phyloP scores from a whole-genome alignment of 2,888 invertebrate species.

The Drosophila limbata region DNA sequence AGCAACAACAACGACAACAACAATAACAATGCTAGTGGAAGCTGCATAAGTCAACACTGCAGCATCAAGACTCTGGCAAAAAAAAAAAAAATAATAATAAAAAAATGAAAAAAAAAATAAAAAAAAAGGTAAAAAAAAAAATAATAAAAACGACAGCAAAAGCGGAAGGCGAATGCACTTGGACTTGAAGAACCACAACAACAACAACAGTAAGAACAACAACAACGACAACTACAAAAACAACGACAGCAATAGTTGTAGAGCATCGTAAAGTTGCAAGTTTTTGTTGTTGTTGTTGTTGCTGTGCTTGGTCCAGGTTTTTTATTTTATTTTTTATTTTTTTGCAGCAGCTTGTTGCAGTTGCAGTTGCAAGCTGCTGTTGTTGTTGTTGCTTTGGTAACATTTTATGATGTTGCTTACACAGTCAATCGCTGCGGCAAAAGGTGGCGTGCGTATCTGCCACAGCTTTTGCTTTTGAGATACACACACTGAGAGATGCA shows the following conservation, averaged over 20 bases:
- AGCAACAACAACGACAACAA: constrained; percentile 38
- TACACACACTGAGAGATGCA: constrained; percentile 24
- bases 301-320: constrained; percentile 52
- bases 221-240: constrained; percentile 32
- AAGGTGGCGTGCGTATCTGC: constrained; percentile 60
- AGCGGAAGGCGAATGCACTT: constrained; percentile 75
- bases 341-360: constrained; percentile 48
- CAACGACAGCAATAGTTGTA: constrained; percentile 60
- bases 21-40: constrained; percentile 44
- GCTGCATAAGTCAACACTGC: constrained; percentile 69
- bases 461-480: constrained; percentile 22
- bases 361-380: constrained; percentile 42
- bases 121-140: constrained; percentile 38
- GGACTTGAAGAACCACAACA: constrained; percentile 51
- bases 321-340: constrained; percentile 12
- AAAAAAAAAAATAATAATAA: constrained; percentile 35
- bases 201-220: constrained; percentile 29
- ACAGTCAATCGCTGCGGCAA: constrained; percentile 42
- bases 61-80: constrained; percentile 29
- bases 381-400: constrained; percentile 53
- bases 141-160: constrained; percentile 53
- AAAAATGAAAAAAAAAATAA: constrained; percentile 27
- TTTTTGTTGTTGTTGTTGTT: constrained; percentile 24
- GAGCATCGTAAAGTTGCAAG: constrained; percentile 72
- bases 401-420: constrained; percentile 67